Percentiles rank a stretch among this genome's conserved stretches.
phyloP scores from a whole-genome alignment of 2,113 vertebrate species.

The Leucosticte australis region DNA sequence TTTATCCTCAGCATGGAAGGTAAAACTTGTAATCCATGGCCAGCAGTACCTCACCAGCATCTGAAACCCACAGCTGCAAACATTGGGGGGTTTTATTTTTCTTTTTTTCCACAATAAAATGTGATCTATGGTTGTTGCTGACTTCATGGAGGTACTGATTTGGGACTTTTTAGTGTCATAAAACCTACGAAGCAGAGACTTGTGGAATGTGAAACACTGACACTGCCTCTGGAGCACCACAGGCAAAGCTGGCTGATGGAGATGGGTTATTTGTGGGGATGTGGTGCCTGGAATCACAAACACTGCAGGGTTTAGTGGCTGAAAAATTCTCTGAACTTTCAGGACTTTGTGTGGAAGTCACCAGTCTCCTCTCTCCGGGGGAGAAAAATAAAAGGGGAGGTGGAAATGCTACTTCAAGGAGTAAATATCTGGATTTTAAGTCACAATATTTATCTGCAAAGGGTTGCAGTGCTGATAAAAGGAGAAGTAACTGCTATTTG shows the following conservation, averaged over 20 bases:
- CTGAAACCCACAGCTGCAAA: neutral
- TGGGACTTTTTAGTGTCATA: conserved; percentile 39
- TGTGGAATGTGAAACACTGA: conserved; percentile 24
- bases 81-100: neutral
- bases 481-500: neutral
- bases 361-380: neutral
- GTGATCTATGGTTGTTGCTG: conserved; percentile 46
- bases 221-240: conserved; percentile 1
- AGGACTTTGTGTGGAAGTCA: neutral
- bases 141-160: conserved; percentile 47
- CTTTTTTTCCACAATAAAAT: neutral
- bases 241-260: conserved; percentile 22
- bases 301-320: neutral
- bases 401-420: neutral
- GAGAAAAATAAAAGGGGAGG: neutral
- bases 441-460: neutral
- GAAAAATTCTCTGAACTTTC: neutral
- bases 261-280: neutral
- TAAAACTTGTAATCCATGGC: neutral
- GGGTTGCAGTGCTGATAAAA: neutral
- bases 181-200: conserved; percentile 12
- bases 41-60: neutral
- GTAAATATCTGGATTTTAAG: neutral
- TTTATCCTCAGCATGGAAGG: neutral
- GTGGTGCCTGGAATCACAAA: neutral